Evolutionary conservation across 1,140 invertebrate species (phyloP), one percentile per base, ranked within the genome.

Genomic region (Wiebesia pumilae): DNA sequence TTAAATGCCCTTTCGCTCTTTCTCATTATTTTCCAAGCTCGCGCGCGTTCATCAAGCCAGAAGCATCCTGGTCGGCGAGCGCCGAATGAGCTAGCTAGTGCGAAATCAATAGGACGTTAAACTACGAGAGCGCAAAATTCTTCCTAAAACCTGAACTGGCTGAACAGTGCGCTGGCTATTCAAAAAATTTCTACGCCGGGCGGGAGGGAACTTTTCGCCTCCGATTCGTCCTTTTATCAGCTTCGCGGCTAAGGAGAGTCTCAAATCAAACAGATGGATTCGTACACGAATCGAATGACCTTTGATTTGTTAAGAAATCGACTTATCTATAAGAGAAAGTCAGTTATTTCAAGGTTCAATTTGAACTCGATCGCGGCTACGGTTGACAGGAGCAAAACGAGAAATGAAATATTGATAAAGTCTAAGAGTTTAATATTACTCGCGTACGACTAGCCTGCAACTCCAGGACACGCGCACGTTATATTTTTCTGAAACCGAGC

Each of bases 81-180:
- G 16, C 38, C 30, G 71, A 12, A 6, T 40, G 38, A 19, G 27
- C 9, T 43, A 43, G n/a, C 21, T 75, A 75, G 71, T 75, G 40
- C n/a, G 24, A 75, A 75, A 75, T 75, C 43, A 75, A 24, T 75
- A 33, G 38, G 24, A 19, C 43, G 27, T 43, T 43, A 43, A 43
- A 43, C n/a, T 75, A 43, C 43, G 71, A 75, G n/a, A 75, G 40
- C 43, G 71, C 43, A 40, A 75, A 75, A 75, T 75, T 75, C 27
- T 75, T 43, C 38, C 24, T 43, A 9, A 75, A 75, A 75, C 35
- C n/a, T 38, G 21, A 1, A 19, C 40, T 33, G 71, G 33, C n/a
- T 33, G 47, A 21, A 35, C n/a, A 30, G 7, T 6, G 47, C n/a
- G 30, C 75, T 10, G 30, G 30, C 21, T 79, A 47, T 79, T 58